Conservation (phyloP, 2,113 vertebrate species). For the Helogale parvula region DNA sequence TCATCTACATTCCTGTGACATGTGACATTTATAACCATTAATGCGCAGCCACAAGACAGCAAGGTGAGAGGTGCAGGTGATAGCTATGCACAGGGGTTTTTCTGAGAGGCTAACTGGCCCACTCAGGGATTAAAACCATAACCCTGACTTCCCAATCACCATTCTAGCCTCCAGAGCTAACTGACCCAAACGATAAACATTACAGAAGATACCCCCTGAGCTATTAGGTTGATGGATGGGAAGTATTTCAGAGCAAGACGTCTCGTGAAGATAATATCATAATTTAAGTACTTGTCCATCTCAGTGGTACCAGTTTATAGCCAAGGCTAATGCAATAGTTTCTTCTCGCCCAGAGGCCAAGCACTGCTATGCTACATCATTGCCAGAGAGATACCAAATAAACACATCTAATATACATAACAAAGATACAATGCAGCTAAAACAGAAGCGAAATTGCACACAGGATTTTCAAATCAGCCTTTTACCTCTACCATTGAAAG, state of each 20-base stretch:
- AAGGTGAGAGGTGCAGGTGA: background rate
- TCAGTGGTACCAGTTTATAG: conserved; percentile 13
- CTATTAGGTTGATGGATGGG: background rate
- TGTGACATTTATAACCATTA: background rate
- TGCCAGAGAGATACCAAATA: background rate
- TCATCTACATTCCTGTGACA: background rate
- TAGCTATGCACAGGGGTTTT: background rate
- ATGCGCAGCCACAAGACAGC: background rate
- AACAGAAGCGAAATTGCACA: fast-evolving
- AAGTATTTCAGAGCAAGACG: background rate
- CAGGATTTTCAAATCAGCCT: background rate
- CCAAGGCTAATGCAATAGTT: background rate
- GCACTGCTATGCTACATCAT: background rate
- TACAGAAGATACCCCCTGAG: background rate
- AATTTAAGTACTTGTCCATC: background rate
- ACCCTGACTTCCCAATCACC: background rate
- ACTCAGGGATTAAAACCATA: background rate
- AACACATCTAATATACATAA: background rate
- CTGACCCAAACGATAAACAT: background rate
- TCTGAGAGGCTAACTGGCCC: background rate
- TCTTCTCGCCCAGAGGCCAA: conserved; percentile 29
- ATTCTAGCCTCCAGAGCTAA: background rate
- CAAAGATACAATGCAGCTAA: background rate
- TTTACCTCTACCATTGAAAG: background rate
- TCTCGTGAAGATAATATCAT: background rate